Evolutionary conservation across 1,140 invertebrate genomes (phyloP), one percentile per base, ranked within the genome.

Genomic region (Luehdorfia chinensis): DNA sequence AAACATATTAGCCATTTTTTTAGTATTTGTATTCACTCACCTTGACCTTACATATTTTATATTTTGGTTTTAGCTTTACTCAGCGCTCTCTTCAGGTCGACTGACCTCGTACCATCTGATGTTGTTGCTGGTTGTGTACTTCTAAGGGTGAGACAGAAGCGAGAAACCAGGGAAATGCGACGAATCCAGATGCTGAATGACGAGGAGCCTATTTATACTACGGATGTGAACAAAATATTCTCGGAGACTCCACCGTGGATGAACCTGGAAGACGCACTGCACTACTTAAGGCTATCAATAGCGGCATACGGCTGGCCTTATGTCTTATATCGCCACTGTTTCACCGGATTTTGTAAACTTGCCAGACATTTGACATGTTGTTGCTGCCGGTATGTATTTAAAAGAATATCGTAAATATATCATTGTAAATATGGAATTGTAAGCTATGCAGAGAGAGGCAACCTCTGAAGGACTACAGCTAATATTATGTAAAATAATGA

Each of bases 261-360:
- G 93, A 94, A 92, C 55, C 68, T 95, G 31, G 90, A 93, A 50
- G 90, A 91, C 59, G 94, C 94, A 0, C 66, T 89, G 31, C 92
- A 96, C 77, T 96, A 93, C 60, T 85, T 96, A 45, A 90, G 92
- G 66, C 90, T 94, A 59, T 94, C 95, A 0, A 91, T 94, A 60
- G 93, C 94, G 0, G 91, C 92, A n/a, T 97, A 97, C 75, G 95
- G 96, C 1, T 97, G 96, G 95, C 93, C 95, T n/a, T 94, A 94
- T 59, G 94, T 94, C 54, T 81, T 97, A 59, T 95, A 94, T 69
- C 87, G 90, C 14, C 90, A 96, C 66, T 90, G 90, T 41, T 92
- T 91, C 49, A 93, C 91, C 4, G 94, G 93, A 2, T 89, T 94
- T 36, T 95, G 92, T 83, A 90, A 92, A 62, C 76, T 97, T 25